These are phyloP conservation scores for Calliopsis andreniformis DNA, from an alignment of 1,140 invertebrate genomes.

Conservation along the genomic window DNA sequence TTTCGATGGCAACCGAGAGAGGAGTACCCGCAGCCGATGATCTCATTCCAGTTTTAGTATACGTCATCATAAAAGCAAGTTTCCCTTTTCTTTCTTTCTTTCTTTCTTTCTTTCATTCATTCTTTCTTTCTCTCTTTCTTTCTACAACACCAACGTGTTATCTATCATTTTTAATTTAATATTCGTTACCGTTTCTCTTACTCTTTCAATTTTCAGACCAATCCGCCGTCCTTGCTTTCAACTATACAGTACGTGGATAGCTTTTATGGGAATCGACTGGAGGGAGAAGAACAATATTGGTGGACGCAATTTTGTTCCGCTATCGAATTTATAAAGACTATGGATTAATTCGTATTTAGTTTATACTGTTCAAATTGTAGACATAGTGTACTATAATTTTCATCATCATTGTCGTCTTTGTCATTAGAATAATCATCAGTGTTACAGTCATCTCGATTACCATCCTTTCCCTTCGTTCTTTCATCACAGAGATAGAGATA, in stretches of 20 bases:
- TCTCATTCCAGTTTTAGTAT: conserved; percentile 97
- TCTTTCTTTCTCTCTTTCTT: too few relatives aligned
- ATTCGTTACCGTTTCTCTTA: too few relatives aligned
- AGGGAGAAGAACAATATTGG: conserved; percentile 97
- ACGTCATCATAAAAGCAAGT: conserved; percentile 95
- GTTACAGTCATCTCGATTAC: conserved; percentile 7
- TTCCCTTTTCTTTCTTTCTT: neutral
- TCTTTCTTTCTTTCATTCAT: neutral
- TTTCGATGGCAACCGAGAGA: conserved; percentile 90
- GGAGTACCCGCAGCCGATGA: conserved; percentile 97
- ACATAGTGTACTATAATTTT: conserved; percentile 62
- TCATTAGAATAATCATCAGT: neutral
- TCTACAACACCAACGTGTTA: neutral
- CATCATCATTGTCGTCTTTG: conserved; percentile 14
- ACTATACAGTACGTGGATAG: conserved; percentile 98
- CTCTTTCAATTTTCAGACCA: conserved; percentile 93
- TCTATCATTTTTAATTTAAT: neutral
- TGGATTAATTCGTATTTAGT: conserved; percentile 87
- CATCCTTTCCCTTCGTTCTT: neutral
- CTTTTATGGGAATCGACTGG: conserved; percentile 92
- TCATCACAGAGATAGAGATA: too few relatives aligned
- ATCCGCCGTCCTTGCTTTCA: conserved; percentile 96
- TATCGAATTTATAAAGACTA: conserved; percentile 98
- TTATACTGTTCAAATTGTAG: conserved; percentile 52
- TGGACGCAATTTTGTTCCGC: conserved; percentile 99